Evolutionary conservation across 2,888 invertebrate genomes (phyloP), one percentile per base, ranked within the genome.

Genomic region (Aelia acuminata): DNA sequence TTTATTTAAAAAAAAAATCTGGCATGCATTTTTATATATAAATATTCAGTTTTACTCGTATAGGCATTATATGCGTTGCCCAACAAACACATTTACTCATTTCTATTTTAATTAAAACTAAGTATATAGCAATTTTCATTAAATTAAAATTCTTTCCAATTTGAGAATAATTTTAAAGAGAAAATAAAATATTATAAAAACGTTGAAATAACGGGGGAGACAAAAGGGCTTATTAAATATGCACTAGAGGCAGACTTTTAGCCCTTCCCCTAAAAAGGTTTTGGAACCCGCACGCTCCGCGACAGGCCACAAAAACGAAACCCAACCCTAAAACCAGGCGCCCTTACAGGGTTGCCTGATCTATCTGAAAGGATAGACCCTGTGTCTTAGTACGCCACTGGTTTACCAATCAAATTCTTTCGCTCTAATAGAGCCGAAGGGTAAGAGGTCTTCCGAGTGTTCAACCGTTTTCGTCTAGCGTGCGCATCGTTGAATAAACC

Each of bases 271-370:
- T 43, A 80, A 80, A 80, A 80, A 47, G 80, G 43, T 22, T 47
- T 80, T 10, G 43, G 75, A 47, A 43, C 80, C 80, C 11, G 80
- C 39, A 39, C n/a, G 43, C 43, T 80, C 43, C 80, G 11, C n/a
- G 1, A 31, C n/a, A 22, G 11, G 43, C 80, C 80, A 80, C 80
- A 80, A 80, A 80, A 80, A 80, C 80, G n/a, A 39, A 80, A 43
- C 43, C 80, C 80, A 18, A n/a, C 80, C 80, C 80, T 80, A 22
- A 43, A 43, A 22, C 75, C 75, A 39, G 35, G 75, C 35, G 10
- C 75, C 39, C 35, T 43, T 80, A n/a, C 80, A 80, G 43, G 80
- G 80, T 80, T 80, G 80, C 80, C 80, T 43, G 43, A 80, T 80
- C 80, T 80, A 80, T 80, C 43, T 13, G 11, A 80, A 47, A 47